Conservation (phyloP, 2,888 invertebrate genomes). For the Drosophila antonietae region DNA sequence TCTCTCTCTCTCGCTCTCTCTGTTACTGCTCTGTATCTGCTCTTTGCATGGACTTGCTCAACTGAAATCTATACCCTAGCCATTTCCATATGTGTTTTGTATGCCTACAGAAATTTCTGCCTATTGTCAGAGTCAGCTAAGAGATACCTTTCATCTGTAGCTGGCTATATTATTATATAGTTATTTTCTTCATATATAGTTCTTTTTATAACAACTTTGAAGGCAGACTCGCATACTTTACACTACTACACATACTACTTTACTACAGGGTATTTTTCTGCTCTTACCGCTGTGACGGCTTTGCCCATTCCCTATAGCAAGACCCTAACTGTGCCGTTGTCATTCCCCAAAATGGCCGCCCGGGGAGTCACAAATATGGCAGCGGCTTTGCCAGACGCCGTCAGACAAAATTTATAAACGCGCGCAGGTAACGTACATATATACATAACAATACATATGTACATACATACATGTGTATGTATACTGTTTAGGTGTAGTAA, state of each 20-base stretch:
- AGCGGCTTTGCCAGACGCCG: slow-evolving; percentile 60
- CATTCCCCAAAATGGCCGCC: slow-evolving; percentile 61
- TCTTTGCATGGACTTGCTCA: background rate
- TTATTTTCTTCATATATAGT: background rate
- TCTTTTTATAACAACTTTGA: background rate
- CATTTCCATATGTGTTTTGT: too few species aligned
- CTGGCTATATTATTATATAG: background rate
- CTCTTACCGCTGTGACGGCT: background rate
- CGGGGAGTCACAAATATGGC: slow-evolving; percentile 76
- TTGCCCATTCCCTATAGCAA: slow-evolving; percentile 18
- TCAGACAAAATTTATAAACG: slow-evolving; percentile 65
- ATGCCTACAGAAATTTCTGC: background rate
- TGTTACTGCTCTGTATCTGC: too few species aligned
- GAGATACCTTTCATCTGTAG: background rate
- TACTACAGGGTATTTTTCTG: slow-evolving; percentile 4
- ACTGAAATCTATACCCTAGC: background rate
- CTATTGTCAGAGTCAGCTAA: too few species aligned
- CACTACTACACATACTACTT: too few species aligned
- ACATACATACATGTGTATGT: background rate
- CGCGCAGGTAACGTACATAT: slow-evolving; percentile 25
- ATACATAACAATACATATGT: background rate
- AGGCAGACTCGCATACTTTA: background rate
- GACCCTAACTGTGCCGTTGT: slow-evolving; percentile 20
- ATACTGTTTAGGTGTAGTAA: slow-evolving; percentile 29
- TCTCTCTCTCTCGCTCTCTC: background rate